Conservation (phyloP, 2,113 vertebrate genomes). For the Cyanocitta stelleri region DNA sequence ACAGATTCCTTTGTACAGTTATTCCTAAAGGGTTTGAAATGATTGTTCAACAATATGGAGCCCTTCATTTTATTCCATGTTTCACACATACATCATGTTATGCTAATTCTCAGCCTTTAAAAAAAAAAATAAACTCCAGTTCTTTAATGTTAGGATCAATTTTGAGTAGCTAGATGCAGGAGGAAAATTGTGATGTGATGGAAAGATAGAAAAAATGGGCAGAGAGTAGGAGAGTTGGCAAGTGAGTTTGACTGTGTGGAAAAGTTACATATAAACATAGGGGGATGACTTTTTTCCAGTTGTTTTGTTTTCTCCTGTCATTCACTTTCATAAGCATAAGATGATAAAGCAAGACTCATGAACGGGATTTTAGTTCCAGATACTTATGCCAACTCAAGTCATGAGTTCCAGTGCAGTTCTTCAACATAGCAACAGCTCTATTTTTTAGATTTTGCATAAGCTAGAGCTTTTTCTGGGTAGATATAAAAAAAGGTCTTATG, state of each 20-base stretch:
- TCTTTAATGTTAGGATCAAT: not conserved
- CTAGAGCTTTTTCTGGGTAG: not conserved
- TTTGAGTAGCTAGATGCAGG: not conserved
- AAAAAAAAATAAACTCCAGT: not conserved
- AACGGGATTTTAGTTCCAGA: not conserved
- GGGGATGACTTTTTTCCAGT: not conserved
- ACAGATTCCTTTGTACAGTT: not conserved
- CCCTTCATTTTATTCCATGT: not conserved
- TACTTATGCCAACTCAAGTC: not conserved
- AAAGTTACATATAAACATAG: not conserved
- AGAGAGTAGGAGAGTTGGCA: not conserved
- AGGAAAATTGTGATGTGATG: not conserved
- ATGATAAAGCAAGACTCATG: not conserved
- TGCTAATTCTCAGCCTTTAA: not conserved
- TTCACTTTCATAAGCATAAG: not conserved
- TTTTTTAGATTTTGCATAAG: constrained; percentile 1
- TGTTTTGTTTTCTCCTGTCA: not conserved
- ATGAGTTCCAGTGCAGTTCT: not conserved
- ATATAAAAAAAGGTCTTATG: not conserved
- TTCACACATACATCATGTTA: not conserved
- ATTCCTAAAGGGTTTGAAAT: not conserved
- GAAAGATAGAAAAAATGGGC: not conserved
- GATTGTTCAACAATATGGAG: not conserved
- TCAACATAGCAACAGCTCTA: constrained; percentile 15
- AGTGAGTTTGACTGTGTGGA: not conserved